phyloP scores from a whole-genome alignment of 2,888 invertebrate species.

The Camptogramma bilineatum region DNA sequence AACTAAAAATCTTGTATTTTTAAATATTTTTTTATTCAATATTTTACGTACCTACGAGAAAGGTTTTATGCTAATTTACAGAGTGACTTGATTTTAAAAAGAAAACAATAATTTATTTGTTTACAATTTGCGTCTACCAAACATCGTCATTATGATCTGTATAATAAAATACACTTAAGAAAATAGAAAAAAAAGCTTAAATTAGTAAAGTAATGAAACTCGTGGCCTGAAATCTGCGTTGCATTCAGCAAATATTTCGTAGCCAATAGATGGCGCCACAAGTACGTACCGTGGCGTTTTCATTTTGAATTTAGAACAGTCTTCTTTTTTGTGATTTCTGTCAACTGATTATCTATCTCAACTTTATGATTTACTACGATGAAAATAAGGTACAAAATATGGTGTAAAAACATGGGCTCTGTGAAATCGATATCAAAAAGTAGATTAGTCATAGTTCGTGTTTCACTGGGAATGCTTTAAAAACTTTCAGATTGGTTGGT shows the following conservation, averaged over 20 bases:
- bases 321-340: background rate
- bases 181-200: no score
- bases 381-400: background rate
- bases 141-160: no score
- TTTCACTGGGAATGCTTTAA: background rate
- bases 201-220: background rate
- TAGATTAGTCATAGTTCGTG: slow-evolving; percentile 2
- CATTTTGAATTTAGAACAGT: background rate
- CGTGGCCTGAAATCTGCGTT: background rate
- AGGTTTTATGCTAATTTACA: no score
- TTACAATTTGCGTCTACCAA: no score
- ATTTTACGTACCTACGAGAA: no score
- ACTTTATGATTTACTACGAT: background rate
- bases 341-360: background rate
- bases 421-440: slow-evolving; percentile 1
- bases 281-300: background rate
- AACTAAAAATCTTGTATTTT: background rate
- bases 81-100: no score
- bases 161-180: no score
- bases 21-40: background rate
- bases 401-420: background rate
- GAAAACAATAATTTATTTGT: no score
- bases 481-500: background rate
- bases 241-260: background rate
- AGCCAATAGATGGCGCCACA: slow-evolving; percentile 27